A percentile compares a stretch with the other conserved stretches of the same genome.
Conservation (phyloP, 1,140 invertebrate species). For the Macrosteles quadrilineatus region DNA sequence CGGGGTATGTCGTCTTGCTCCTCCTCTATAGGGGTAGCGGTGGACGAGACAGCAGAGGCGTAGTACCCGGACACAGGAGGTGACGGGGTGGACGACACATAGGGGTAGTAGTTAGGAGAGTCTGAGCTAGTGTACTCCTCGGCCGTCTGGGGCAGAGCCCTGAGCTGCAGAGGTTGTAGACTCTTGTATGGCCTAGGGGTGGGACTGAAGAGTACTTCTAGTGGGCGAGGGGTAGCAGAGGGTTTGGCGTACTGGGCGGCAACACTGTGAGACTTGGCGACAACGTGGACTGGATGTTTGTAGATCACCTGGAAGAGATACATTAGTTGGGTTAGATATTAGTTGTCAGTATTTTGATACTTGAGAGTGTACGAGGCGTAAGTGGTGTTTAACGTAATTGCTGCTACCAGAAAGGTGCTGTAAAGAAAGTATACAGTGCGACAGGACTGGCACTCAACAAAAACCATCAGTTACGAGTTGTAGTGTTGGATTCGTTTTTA, state of each 20-base stretch:
- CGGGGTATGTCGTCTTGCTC: neutral
- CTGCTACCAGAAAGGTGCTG: too few species aligned
- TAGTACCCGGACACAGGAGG: neutral
- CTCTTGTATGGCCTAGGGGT: neutral
- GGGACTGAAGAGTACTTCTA: conserved; percentile 1
- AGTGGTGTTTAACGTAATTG: neutral
- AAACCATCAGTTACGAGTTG: too few species aligned
- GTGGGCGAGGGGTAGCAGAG: neutral
- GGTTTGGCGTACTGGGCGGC: neutral
- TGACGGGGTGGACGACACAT: neutral
- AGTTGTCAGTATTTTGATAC: neutral
- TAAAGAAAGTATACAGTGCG: too few species aligned
- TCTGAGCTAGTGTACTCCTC: conserved; percentile 16
- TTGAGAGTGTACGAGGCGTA: neutral
- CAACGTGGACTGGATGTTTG: neutral
- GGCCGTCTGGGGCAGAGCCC: conserved; percentile 1
- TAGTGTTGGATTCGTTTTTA: too few species aligned
- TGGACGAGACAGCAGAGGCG: neutral
- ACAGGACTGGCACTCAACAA: too few species aligned
- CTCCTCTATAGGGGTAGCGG: conserved; percentile 12
- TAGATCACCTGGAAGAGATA: neutral
- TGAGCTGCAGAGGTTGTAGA: neutral
- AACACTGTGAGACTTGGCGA: neutral
- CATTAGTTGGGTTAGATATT: neutral
- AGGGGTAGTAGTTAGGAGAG: conserved; percentile 1